These are phyloP conservation scores for Gerris lacustris DNA, from an alignment of 2,888 invertebrate genomes.

Conservation along the genomic window DNA sequence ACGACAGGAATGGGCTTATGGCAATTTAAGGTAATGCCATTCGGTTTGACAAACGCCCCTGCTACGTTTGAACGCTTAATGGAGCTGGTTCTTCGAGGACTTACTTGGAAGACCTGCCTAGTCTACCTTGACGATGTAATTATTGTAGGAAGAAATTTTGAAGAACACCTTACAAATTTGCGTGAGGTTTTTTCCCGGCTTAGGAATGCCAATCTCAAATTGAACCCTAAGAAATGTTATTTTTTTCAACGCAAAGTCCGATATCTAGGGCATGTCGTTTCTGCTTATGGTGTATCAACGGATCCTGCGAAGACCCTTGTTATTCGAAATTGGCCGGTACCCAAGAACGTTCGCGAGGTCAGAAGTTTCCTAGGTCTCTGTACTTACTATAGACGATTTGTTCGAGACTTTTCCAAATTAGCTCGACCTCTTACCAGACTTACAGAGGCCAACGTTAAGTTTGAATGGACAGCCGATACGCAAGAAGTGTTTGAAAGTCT, in stretches of 20 bases:
- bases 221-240: slow-evolving; percentile 24
- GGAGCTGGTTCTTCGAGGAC: background rate
- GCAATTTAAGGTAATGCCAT: background rate
- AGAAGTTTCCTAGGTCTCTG: slow-evolving; percentile 30
- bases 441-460: slow-evolving; percentile 4
- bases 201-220: slow-evolving; percentile 24
- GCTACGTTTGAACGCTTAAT: background rate
- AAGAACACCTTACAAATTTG: slow-evolving; percentile 19
- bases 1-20: background rate
- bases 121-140: background rate
- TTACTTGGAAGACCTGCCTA: background rate
- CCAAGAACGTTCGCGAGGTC: slow-evolving; percentile 22
- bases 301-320: slow-evolving; percentile 26
- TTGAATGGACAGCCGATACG: slow-evolving; percentile 6
- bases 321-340: slow-evolving; percentile 26
- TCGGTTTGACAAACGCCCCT: background rate
- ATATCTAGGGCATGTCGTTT: slow-evolving; percentile 26
- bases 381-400: slow-evolving; percentile 29
- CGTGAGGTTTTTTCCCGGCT: slow-evolving; percentile 25
- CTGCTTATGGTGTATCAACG: slow-evolving; percentile 23
- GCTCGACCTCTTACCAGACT: slow-evolving; percentile 5
- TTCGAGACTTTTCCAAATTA: slow-evolving; percentile 10
- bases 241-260: slow-evolving; percentile 17
- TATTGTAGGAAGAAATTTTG: background rate
- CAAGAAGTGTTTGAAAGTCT: background rate